Percentiles rank a stretch among this genome's conserved stretches.
phyloP scores from a whole-genome alignment of 2,888 invertebrate genomes.

The Caenorhabditis drosophilae region DNA sequence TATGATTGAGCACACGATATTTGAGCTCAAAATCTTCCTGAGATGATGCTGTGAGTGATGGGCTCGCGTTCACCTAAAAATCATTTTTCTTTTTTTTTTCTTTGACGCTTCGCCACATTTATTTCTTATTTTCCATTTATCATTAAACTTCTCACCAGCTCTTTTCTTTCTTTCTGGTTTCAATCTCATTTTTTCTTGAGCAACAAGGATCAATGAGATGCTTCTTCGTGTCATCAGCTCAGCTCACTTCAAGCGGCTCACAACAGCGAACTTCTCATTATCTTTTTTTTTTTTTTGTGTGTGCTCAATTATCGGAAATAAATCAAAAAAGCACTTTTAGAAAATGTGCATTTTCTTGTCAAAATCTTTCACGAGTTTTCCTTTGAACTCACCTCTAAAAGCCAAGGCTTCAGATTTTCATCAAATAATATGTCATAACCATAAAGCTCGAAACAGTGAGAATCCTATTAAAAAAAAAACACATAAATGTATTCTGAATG shows the following conservation, averaged over 20 bases:
- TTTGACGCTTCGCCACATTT: background rate
- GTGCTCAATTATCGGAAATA: background rate
- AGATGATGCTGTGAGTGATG: conserved; percentile 74
- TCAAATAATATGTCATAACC: conserved; percentile 76
- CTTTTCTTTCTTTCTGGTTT: no score
- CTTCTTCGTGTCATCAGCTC: no score
- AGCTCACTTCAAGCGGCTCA: no score
- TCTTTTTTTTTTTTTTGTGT: background rate
- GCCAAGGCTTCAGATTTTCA: conserved; percentile 74
- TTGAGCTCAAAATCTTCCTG: conserved; percentile 75
- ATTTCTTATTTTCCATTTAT: background rate
- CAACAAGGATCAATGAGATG: no score
- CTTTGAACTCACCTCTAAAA: conserved; percentile 57
- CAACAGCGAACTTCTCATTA: no score
- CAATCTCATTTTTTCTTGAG: background rate
- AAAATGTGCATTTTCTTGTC: no score
- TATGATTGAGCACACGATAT: conserved; percentile 74
- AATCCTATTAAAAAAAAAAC: no score
- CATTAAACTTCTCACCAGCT: no score
- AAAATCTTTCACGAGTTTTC: no score
- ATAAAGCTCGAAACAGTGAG: conserved; percentile 76
- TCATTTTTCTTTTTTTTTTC: no score
- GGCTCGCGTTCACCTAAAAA: conserved; percentile 75
- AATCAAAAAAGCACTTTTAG: conserved; percentile 5
- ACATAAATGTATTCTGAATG: no score